Evolutionary conservation across 2,888 invertebrate genomes (phyloP), one percentile per base, ranked within the genome.

Genomic region (Noctua fimbriata): DNA sequence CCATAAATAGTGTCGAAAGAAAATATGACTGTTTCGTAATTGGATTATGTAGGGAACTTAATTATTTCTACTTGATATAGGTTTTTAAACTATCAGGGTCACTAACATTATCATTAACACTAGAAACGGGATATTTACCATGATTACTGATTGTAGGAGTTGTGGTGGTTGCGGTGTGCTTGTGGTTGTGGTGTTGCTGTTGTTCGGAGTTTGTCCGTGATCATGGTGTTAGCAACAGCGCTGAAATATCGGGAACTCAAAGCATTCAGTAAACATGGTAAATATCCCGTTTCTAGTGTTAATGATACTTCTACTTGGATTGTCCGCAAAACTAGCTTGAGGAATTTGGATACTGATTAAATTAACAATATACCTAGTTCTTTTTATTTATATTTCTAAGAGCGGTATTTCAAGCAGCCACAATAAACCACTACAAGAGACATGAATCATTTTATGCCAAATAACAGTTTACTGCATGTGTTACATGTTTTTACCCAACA

Each of bases 401-500:
- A 52, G 32, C 1, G 0, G 21, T 71, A 60, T 63, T 52, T 58
- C 24, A 47, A n/a, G 24, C 12, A 75, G n/a, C 10, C 18, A 44
- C 60, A 77, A 77, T 49, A 73, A 16, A 52, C n/a, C 9, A 16
- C 12, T 21, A 41, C 9, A 55, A 24, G 28, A 60, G 1, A 63
- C 32, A 44, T 49, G 55, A 69, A 78, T 58, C 0, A 78, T 60
- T 70, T 70, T 79, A 16, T 14, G 36, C 6, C 49, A 60, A 79
- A 69, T 9, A 79, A 67, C 32, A 65, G 18, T 58, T 66, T 44
- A 32, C 24, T 41, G 58, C 36, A 69, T 24, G 10, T 75, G 66
- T 75, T 10, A 65, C 14, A 55, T 69, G 47, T 76, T 67, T 70
- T 71, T 71, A 55, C n/a, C 9, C 36, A 67, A 79, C 79, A 44